Evolutionary conservation across 2,797 vertebrate genomes (phyloP).

Genomic region (Streptopelia turtur): DNA sequence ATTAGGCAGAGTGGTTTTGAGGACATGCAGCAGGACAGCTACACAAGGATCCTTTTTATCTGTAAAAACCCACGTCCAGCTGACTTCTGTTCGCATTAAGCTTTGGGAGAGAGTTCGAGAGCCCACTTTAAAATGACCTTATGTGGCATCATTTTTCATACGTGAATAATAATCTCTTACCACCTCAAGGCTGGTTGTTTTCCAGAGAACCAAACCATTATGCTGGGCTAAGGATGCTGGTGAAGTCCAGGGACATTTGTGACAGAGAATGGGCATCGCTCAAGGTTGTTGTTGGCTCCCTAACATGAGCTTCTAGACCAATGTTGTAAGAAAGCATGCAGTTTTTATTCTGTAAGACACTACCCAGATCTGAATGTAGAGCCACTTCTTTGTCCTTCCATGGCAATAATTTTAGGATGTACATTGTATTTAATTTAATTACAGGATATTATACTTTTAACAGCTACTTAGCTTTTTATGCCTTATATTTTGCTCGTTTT

Average conservation of each 20-base stretch:
- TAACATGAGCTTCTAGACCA: not conserved
- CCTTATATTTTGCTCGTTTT: not conserved
- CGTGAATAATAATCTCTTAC: not conserved
- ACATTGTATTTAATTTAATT: not conserved
- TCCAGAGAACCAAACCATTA: not conserved
- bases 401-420: not conserved
- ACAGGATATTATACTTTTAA: not conserved
- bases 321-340: not conserved
- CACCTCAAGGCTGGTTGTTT: not conserved
- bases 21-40: not conserved
- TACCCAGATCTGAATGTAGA: not conserved
- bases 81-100: not conserved
- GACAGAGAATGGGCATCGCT: not conserved
- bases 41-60: not conserved
- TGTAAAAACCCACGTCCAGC: not conserved
- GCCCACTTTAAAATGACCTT: not conserved
- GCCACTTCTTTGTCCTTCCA: not conserved
- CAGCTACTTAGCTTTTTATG: not conserved
- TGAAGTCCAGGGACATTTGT: not conserved
- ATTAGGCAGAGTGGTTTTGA: not conserved
- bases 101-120: not conserved
- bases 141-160: not conserved
- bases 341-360: not conserved
- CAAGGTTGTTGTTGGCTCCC: not conserved
- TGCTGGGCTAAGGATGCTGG: not conserved